Percentiles rank a stretch among this genome's conserved stretches.
Conservation (phyloP, 2,113 vertebrate species). For the Poeciliopsis prolifica region DNA sequence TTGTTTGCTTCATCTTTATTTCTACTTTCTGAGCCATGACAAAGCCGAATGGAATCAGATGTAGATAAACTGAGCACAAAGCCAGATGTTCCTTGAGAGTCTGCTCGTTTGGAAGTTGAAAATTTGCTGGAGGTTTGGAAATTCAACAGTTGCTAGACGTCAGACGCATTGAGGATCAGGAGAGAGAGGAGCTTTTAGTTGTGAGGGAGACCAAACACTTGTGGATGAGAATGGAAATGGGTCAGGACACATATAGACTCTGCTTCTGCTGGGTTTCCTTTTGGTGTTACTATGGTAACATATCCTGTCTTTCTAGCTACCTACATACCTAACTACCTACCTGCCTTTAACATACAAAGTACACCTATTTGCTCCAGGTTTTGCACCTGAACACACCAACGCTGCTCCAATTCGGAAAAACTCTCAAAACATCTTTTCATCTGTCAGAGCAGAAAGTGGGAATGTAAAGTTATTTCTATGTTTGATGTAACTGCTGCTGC, state of each 20-base stretch:
- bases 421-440: constrained; percentile 39
- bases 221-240: constrained; percentile 83
- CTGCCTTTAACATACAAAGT: constrained; percentile 56
- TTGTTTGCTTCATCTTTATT: background rate
- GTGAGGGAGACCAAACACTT: constrained; percentile 77
- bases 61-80: constrained; percentile 24
- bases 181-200: constrained; percentile 61
- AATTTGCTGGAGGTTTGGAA: constrained; percentile 24
- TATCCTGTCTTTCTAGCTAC: constrained; percentile 58
- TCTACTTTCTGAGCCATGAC: constrained; percentile 17
- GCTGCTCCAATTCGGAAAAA: constrained; percentile 41
- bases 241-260: constrained; percentile 81
- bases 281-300: constrained; percentile 84
- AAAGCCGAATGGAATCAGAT: constrained; percentile 32
- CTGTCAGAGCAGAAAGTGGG: constrained; percentile 42
- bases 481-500: constrained; percentile 42
- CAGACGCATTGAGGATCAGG: constrained; percentile 51
- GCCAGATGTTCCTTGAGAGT: constrained; percentile 45
- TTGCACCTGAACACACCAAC: constrained; percentile 70
- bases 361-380: constrained; percentile 71
- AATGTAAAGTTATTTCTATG: constrained; percentile 44
- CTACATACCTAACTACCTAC: constrained; percentile 38
- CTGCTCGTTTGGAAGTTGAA: background rate
- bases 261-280: constrained; percentile 75
- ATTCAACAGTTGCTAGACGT: constrained; percentile 47